Conservation (phyloP, 1,140 invertebrate species). For the Paralvinella palmiformis region DNA sequence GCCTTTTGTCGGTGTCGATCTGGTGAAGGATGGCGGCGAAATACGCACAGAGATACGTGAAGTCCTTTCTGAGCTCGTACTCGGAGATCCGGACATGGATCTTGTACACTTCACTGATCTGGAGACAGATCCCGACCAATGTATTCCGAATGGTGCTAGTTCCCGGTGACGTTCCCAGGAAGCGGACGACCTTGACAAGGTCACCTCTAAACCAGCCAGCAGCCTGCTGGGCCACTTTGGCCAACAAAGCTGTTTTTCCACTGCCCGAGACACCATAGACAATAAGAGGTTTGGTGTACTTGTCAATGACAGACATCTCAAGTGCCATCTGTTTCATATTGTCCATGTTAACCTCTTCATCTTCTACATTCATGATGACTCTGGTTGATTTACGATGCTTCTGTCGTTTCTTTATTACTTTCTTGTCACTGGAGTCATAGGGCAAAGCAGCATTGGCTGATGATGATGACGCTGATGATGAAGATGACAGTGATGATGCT, state of each 20-base stretch:
- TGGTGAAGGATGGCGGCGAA: background rate
- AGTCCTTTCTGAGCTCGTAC: background rate
- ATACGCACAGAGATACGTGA: background rate
- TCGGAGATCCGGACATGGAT: too few relatives aligned
- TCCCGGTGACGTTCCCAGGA: conserved; percentile 1
- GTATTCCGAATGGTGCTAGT: background rate
- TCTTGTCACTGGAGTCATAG: too few relatives aligned
- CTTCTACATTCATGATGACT: background rate
- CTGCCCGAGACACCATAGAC: conserved; percentile 15
- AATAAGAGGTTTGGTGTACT: conserved; percentile 8
- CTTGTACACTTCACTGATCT: conserved; percentile 1
- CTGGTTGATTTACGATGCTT: too few relatives aligned
- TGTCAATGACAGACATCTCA: background rate
- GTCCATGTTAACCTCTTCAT: background rate
- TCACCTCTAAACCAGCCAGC: background rate
- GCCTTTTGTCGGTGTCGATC: background rate
- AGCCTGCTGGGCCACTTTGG: background rate
- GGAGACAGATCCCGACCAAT: background rate
- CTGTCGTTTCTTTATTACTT: too few relatives aligned
- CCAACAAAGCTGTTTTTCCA: conserved; percentile 17
- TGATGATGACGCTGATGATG: too few relatives aligned
- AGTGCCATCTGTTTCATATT: background rate
- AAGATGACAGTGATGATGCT: too few relatives aligned
- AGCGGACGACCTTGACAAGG: conserved; percentile 14
- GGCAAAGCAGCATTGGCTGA: too few relatives aligned